Conservation (phyloP, 1,140 invertebrate genomes). For the Aphaenogaster rudis region DNA sequence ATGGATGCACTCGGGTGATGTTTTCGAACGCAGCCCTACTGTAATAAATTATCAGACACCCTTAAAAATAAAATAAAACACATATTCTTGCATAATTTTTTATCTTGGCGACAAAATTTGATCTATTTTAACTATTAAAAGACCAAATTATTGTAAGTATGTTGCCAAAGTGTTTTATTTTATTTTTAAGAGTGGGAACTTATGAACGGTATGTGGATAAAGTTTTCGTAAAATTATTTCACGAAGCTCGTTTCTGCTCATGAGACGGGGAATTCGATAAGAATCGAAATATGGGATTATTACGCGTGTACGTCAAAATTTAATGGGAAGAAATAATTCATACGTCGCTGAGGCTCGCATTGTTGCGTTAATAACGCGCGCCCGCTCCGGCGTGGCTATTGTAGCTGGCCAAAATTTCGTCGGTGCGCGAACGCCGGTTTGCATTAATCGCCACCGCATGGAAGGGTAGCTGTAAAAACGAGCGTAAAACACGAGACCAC, state of each 20-base stretch:
- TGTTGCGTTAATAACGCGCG: slow-evolving; percentile 21
- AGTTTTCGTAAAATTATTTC: background rate
- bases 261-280: background rate
- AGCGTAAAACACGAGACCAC: slow-evolving; percentile 64
- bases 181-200: too few species aligned
- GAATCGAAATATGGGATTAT: background rate
- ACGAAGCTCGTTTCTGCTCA: background rate
- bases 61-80: too few species aligned
- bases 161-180: too few species aligned
- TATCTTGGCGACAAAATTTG: too few species aligned
- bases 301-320: slow-evolving; percentile 29
- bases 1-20: too few species aligned
- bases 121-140: too few species aligned
- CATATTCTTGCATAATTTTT: too few species aligned
- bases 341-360: background rate
- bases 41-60: too few species aligned
- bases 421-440: background rate
- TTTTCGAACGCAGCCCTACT: too few species aligned
- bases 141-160: too few species aligned
- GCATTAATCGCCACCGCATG: slow-evolving; percentile 25
- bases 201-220: too few species aligned
- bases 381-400: background rate
- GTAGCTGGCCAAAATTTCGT: slow-evolving; percentile 37
- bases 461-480: slow-evolving; percentile 64
- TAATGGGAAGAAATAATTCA: slow-evolving; percentile 44